phyloP scores from a whole-genome alignment of 2,113 vertebrate species.

The Perccottus glenii region DNA sequence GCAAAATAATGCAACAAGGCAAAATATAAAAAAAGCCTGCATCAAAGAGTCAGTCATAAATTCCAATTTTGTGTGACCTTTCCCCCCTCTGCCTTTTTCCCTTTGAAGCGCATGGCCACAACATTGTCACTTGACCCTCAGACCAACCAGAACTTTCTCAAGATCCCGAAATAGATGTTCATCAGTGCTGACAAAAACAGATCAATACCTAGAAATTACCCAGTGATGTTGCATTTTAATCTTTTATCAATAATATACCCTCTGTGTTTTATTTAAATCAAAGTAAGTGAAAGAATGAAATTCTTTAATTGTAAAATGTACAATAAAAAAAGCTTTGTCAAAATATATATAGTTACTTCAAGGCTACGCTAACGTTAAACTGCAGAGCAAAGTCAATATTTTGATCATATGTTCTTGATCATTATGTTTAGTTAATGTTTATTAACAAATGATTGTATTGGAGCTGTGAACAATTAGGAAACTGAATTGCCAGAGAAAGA shows the following conservation, averaged over 20 bases:
- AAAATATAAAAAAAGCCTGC: not conserved
- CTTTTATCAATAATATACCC: constrained; percentile 2
- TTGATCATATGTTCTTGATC: too few relatives aligned
- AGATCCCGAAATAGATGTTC: constrained; percentile 10
- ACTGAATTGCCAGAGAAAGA: not conserved
- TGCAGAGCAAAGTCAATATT: not conserved
- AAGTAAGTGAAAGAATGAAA: constrained; percentile 15
- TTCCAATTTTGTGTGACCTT: not conserved
- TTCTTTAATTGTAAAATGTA: too few relatives aligned
- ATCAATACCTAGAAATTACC: constrained; percentile 25
- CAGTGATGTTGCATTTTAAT: not conserved
- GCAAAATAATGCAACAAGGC: not conserved
- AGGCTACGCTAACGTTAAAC: not conserved
- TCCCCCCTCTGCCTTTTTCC: not conserved
- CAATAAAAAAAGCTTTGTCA: too few relatives aligned
- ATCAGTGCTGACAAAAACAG: not conserved
- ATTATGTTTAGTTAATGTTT: too few relatives aligned
- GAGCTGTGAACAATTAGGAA: too few relatives aligned
- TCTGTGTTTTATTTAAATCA: constrained; percentile 7
- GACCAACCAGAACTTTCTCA: constrained; percentile 4
- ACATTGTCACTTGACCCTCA: constrained; percentile 1
- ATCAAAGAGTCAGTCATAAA: not conserved
- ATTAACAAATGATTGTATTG: too few relatives aligned
- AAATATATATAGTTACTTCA: too few relatives aligned
- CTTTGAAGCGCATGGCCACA: not conserved